These are phyloP conservation scores for Notothenia rossii DNA, from an alignment of 2,113 vertebrate species.

Conservation along the genomic window DNA sequence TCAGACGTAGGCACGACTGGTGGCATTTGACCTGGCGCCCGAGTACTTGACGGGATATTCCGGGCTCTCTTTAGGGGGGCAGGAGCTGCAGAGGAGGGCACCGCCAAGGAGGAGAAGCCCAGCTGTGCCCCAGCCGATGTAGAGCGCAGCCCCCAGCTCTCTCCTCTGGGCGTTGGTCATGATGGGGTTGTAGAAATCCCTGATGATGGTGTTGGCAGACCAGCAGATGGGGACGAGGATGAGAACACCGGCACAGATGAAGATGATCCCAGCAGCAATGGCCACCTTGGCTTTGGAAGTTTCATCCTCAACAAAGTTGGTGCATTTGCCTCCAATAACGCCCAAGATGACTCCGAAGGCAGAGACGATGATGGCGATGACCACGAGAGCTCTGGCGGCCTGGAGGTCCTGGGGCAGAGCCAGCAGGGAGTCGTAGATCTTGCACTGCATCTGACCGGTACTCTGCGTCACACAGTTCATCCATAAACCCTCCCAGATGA, in stretches of 20 bases:
- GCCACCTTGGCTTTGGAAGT: slow-evolving; percentile 86
- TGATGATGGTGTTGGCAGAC: slow-evolving; percentile 91
- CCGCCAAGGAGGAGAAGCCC: slow-evolving; percentile 89
- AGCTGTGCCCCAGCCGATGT: slow-evolving; percentile 91
- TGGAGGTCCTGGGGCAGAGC: slow-evolving; percentile 81
- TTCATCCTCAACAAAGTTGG: slow-evolving; percentile 89
- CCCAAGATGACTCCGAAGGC: slow-evolving; percentile 85
- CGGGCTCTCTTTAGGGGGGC: slow-evolving; percentile 82
- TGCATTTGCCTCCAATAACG: slow-evolving; percentile 89
- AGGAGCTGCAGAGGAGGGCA: slow-evolving; percentile 90
- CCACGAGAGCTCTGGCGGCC: slow-evolving; percentile 82
- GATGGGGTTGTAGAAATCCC: slow-evolving; percentile 90
- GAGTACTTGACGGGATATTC: slow-evolving; percentile 83
- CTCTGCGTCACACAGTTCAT: slow-evolving; percentile 86
- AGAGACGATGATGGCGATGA: slow-evolving; percentile 86
- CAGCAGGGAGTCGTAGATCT: slow-evolving; percentile 84
- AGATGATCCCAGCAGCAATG: slow-evolving; percentile 86
- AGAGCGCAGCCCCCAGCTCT: slow-evolving; percentile 88
- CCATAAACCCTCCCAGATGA: slow-evolving; percentile 85
- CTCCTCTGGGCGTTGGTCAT: slow-evolving; percentile 74
- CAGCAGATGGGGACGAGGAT: slow-evolving; percentile 90
- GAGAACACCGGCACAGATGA: slow-evolving; percentile 87
- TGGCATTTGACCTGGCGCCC: slow-evolving; percentile 67
- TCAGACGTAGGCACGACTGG: slow-evolving; percentile 82
- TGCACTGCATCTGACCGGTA: slow-evolving; percentile 87